phyloP scores from a whole-genome alignment of 2,113 vertebrate genomes.

The Cynopterus brachyotis region DNA sequence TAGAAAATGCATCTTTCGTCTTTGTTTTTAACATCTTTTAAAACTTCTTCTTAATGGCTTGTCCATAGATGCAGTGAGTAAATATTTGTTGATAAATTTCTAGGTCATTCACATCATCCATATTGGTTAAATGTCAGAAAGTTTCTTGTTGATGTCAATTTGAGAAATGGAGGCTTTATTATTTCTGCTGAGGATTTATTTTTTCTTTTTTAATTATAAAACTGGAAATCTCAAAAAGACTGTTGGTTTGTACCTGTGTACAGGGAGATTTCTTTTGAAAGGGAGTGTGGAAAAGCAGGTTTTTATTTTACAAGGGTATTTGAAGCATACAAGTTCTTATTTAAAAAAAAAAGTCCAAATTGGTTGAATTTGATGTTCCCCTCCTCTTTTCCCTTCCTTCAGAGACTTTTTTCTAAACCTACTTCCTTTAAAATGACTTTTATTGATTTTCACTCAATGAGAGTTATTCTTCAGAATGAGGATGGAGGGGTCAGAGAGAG shows the following conservation, averaged over 20 bases:
- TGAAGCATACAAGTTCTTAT: slow-evolving; percentile 58
- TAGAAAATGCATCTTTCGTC: not conserved
- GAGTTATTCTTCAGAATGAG: slow-evolving; percentile 79
- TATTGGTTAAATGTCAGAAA: not conserved
- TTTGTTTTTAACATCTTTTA: not conserved
- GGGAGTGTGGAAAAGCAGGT: slow-evolving; percentile 18
- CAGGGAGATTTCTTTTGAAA: slow-evolving; percentile 26
- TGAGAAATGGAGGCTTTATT: slow-evolving; percentile 40
- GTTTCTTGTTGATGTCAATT: not conserved
- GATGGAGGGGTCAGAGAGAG: slow-evolving; percentile 76
- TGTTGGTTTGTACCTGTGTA: not conserved
- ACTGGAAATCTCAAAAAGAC: slow-evolving; percentile 32
- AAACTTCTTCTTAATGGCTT: not conserved
- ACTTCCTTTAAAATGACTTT: slow-evolving; percentile 81
- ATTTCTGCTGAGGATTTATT: slow-evolving; percentile 35
- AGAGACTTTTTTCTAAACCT: slow-evolving; percentile 74
- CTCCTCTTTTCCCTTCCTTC: slow-evolving; percentile 61
- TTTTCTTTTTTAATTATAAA: slow-evolving; percentile 51
- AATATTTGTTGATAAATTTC: not conserved
- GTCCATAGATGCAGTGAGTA: not conserved
- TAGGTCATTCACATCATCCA: not conserved
- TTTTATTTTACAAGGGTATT: slow-evolving; percentile 66
- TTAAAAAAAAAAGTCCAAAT: slow-evolving; percentile 48
- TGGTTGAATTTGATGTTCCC: slow-evolving; percentile 65
- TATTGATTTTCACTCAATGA: slow-evolving; percentile 81